Conservation (phyloP, 2,888 invertebrate species). For the Julus scandinavius region DNA sequence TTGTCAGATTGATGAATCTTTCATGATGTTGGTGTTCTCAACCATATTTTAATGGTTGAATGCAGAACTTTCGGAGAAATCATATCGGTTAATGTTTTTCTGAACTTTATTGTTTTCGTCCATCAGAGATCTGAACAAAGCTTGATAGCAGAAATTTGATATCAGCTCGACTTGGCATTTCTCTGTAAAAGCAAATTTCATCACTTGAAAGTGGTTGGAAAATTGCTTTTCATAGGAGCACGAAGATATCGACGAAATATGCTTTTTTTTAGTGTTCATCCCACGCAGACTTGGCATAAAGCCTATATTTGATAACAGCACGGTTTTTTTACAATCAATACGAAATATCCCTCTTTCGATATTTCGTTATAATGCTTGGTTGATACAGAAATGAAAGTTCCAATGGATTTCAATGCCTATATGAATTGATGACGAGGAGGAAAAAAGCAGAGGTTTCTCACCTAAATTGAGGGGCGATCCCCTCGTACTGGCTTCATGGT, state of each 20-base stretch:
- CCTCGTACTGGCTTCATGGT: no score
- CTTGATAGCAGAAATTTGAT: not conserved
- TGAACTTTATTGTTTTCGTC: not conserved
- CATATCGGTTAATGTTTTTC: not conserved
- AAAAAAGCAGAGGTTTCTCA: no score
- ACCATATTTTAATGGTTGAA: not conserved
- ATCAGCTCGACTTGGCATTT: not conserved
- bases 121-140: not conserved
- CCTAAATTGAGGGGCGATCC: no score
- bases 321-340: not conserved
- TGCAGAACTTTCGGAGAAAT: not conserved
- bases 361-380: not conserved
- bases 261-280: not conserved
- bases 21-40: not conserved
- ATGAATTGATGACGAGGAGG: no score
- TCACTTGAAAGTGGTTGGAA: not conserved
- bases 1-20: not conserved
- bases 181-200: not conserved
- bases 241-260: not conserved
- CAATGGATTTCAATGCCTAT: no score
- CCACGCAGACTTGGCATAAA: not conserved
- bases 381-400: no score
- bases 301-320: not conserved
- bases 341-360: not conserved
- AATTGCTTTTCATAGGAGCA: constrained; percentile 2